These are phyloP conservation scores for Rutilus rutilus DNA, from an alignment of 2,113 vertebrate genomes.

Conservation along the genomic window DNA sequence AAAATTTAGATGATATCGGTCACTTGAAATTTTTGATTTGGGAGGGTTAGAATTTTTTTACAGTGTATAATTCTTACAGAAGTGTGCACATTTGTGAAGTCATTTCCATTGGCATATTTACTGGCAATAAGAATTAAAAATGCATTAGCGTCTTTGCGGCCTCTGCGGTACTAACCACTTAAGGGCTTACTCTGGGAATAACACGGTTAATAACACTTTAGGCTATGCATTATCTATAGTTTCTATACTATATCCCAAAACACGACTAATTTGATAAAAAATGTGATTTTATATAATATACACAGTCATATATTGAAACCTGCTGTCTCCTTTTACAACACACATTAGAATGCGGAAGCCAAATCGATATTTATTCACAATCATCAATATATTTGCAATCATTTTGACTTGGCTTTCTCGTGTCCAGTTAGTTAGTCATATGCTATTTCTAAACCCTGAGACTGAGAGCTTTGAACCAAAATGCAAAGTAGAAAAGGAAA, in stretches of 20 bases:
- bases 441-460: not conserved
- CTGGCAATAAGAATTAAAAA: not conserved
- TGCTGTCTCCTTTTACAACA: too few species aligned
- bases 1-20: too few species aligned
- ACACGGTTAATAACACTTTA: not conserved
- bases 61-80: not conserved
- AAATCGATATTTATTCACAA: not conserved
- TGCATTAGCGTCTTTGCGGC: too few species aligned
- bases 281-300: not conserved
- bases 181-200: not conserved
- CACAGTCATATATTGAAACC: not conserved
- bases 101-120: not conserved
- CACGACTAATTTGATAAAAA: not conserved
- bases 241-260: not conserved
- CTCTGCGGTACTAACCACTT: not conserved
- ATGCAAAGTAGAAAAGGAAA: constrained; percentile 24
- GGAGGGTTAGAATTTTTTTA: too few species aligned
- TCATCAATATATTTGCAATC: not conserved
- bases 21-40: too few species aligned
- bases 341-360: not conserved
- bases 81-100: not conserved
- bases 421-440: not conserved
- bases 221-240: not conserved
- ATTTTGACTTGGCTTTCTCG: not conserved
- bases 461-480: not conserved